Evolutionary conservation across 2,797 vertebrate species (phyloP).

Genomic region (Phrynocephalus guinanensis): DNA sequence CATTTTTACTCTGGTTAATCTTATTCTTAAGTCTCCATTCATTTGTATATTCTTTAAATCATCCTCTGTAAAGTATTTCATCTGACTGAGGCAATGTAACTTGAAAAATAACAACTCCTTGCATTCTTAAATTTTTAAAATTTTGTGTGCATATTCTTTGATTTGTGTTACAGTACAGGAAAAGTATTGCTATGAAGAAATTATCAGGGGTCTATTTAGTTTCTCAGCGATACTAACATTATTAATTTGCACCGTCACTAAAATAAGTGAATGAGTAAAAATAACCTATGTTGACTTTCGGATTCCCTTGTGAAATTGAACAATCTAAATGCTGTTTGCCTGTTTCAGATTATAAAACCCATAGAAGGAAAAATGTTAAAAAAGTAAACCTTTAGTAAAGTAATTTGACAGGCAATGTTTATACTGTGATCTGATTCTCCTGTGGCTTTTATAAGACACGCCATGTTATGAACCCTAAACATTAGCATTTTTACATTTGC

Average conservation of each 20-base stretch:
- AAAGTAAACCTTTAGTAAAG: not conserved
- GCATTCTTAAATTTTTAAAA: not conserved
- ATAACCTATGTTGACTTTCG: constrained; percentile 14
- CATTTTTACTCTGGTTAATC: constrained; percentile 2
- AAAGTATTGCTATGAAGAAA: not conserved
- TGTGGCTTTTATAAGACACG: not conserved
- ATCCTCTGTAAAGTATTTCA: not conserved
- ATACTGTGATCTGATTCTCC: not conserved
- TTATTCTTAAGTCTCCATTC: not conserved
- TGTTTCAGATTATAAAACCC: not conserved
- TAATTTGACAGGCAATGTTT: not conserved
- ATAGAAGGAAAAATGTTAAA: not conserved
- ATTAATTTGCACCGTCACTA: not conserved
- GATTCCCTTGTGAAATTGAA: constrained; percentile 5
- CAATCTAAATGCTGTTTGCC: constrained; percentile 17
- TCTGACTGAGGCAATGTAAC: not conserved
- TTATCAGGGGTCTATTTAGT: not conserved
- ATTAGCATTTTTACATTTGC: not conserved
- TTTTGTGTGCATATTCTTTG: not conserved
- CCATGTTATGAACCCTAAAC: not conserved
- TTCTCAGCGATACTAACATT: not conserved
- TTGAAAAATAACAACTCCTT: not conserved
- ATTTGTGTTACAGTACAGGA: not conserved
- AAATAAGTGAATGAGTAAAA: not conserved
- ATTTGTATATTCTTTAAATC: not conserved